Evolutionary conservation across 1,140 invertebrate species (phyloP).

Genomic region (Drosophila pallidifrons): DNA sequence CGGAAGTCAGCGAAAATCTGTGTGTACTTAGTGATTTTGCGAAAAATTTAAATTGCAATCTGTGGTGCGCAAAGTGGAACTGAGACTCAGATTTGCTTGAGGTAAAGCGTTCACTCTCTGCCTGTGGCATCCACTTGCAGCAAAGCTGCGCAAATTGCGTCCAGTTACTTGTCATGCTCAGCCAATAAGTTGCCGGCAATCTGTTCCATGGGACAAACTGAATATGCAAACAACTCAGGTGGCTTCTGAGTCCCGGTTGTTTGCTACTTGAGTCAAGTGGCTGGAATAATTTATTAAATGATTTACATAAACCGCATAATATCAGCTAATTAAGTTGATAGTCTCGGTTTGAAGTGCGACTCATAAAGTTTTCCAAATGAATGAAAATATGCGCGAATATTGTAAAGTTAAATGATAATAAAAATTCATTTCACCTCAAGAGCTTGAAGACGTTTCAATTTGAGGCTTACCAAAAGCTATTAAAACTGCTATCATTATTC

Average conservation of each 20-base stretch:
- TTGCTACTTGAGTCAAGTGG: slow-evolving; percentile 2
- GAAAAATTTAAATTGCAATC: slow-evolving; percentile 6
- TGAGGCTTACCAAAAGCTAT: too few species aligned
- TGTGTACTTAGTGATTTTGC: not conserved
- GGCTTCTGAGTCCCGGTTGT: too few species aligned
- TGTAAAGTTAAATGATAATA: too few species aligned
- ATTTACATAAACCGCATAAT: not conserved
- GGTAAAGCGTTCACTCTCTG: too few species aligned
- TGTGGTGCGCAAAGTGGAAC: not conserved
- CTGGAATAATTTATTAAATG: slow-evolving; percentile 4
- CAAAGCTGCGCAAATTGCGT: not conserved
- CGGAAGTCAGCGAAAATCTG: too few species aligned
- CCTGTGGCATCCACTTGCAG: too few species aligned
- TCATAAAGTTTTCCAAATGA: not conserved
- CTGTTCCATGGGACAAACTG: not conserved
- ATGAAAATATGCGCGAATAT: not conserved
- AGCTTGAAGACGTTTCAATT: too few species aligned
- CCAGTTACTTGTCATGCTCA: not conserved
- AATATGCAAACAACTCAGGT: not conserved
- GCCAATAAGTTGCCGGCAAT: not conserved
- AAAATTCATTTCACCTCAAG: too few species aligned
- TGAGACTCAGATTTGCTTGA: too few species aligned
- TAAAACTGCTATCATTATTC: too few species aligned
- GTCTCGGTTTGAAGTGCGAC: not conserved
- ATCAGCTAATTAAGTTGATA: not conserved